A percentile compares a stretch with the other conserved stretches of the same genome.
Conservation (phyloP, 30 jellyfish, hydroid and myxozoan genomes). For the Calvadosia cruxmelitensis region DNA sequence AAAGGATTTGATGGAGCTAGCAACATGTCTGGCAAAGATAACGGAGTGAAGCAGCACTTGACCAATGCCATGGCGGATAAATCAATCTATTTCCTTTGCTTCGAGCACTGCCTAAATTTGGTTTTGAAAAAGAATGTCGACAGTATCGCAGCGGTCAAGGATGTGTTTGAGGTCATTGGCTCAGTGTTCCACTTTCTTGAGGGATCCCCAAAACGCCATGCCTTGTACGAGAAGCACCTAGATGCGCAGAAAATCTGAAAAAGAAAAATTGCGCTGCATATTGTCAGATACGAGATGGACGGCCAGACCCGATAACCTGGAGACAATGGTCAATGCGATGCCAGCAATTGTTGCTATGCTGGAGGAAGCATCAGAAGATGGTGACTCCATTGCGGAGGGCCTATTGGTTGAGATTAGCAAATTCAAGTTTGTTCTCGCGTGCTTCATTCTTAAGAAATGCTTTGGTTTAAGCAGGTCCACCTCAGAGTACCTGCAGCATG, state of each 20-base stretch:
- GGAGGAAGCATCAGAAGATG: constrained; percentile 7
- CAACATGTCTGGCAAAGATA: constrained; percentile 20
- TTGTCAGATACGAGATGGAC: constrained; percentile 29
- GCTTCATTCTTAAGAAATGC: no score
- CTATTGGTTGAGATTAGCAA: background rate
- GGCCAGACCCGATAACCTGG: constrained; percentile 13
- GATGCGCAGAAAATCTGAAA: background rate
- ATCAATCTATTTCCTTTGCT: constrained; percentile 14
- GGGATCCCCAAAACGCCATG: constrained; percentile 38
- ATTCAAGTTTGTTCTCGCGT: no score
- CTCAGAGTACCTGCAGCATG: no score
- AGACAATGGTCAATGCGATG: constrained; percentile 4
- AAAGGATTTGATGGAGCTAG: no score
- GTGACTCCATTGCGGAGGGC: constrained; percentile 12
- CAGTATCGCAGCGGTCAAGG: constrained; percentile 11
- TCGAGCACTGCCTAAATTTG: constrained; percentile 22
- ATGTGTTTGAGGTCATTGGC: constrained; percentile 23
- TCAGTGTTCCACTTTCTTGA: constrained; percentile 21
- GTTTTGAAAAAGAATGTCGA: constrained; percentile 7
- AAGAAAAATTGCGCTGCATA: constrained; percentile 17
- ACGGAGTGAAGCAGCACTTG: constrained; percentile 17
- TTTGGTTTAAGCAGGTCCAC: no score
- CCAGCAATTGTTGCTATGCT: constrained; percentile 18
- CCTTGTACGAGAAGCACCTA: constrained; percentile 21
- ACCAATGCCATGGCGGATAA: constrained; percentile 11